A percentile compares a stretch with the other conserved stretches of the same genome.
phyloP scores from a whole-genome alignment of 2,113 vertebrate species.

The Bujurquina vittata region DNA sequence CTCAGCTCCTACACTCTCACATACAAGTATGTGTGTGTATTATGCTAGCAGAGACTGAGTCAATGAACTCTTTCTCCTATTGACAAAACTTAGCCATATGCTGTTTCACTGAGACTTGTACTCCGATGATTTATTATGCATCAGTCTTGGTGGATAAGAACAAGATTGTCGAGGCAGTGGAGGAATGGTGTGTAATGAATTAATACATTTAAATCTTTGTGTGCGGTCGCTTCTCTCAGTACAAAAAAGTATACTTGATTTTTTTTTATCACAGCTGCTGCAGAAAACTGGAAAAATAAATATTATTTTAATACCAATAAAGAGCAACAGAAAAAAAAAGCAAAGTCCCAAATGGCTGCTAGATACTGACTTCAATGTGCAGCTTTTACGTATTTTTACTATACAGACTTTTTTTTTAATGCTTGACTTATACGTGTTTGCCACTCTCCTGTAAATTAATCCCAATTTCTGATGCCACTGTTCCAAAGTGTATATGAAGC shows the following conservation, averaged over 20 bases:
- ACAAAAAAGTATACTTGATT: background rate
- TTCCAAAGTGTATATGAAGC: conserved; percentile 17
- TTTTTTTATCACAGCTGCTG: background rate
- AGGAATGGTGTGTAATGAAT: conserved; percentile 22
- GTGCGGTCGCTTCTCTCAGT: background rate
- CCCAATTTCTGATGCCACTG: background rate
- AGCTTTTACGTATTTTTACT: background rate
- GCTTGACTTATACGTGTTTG: background rate
- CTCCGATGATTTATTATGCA: conserved; percentile 47
- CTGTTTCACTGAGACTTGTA: conserved; percentile 37
- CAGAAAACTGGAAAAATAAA: background rate
- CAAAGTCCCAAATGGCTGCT: background rate
- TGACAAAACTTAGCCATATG: conserved; percentile 28
- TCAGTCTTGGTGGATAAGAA: conserved; percentile 11
- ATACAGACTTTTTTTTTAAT: background rate
- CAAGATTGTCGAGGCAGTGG: background rate
- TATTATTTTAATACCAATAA: background rate
- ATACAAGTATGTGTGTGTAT: conserved; percentile 18
- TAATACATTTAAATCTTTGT: conserved; percentile 27
- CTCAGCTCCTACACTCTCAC: conserved; percentile 51
- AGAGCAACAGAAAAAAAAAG: background rate
- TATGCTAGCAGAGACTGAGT: conserved; percentile 53
- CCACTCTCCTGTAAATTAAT: conserved; percentile 12
- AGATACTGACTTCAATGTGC: background rate
- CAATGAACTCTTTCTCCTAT: conserved; percentile 59